Evolutionary conservation across 1,140 invertebrate species (phyloP), one percentile per base, ranked within the genome.

Genomic region (Eubasilissa regina): DNA sequence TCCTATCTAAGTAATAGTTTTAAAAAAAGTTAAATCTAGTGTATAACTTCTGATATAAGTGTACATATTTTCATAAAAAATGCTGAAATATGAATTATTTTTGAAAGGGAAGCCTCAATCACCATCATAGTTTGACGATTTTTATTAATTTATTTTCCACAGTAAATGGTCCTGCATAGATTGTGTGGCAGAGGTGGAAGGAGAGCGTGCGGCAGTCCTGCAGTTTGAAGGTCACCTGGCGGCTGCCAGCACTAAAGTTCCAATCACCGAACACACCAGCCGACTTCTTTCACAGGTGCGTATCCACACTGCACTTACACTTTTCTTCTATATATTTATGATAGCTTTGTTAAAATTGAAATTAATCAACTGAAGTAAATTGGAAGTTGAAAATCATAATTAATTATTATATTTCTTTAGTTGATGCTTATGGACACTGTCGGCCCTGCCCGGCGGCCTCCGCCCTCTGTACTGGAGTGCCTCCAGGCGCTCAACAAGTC

Each of bases 191-290:
- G 55, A 82, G 83, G 62, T 78, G 25, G 89, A 89, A 77, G 84
- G 85, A 0, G 87, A 89, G 79, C 83, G 86, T 1, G 85, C 86
- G 0, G 84, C 87, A 55, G 85, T 99, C 81, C 85, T 99, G 0
- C 95, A 98, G 87, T 98, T 98, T 88, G 98, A 99, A 90, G 93
- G 93, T 0, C 96, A 98, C 89, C 88, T 99, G 43, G 98, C 97
- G 0, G 94, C 93, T 51, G 96, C 96, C 80, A 96, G 95, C 13
- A 94, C 91, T 53, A 93, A 94, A 87, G 92, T 94, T 15, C 93
- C 95, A 17, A 97, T 99, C 79, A 98, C 95, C 3, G 97, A 99
- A 87, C 92, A 94, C 83, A 97, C 94, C 77, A 97, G 96, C 84
- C 89, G 97, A 6, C 88, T 99, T 4, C 89, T 99, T 12, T 92